phyloP scores from a whole-genome alignment of 2,888 invertebrate genomes.

The Lasioglossum oenotherae region DNA sequence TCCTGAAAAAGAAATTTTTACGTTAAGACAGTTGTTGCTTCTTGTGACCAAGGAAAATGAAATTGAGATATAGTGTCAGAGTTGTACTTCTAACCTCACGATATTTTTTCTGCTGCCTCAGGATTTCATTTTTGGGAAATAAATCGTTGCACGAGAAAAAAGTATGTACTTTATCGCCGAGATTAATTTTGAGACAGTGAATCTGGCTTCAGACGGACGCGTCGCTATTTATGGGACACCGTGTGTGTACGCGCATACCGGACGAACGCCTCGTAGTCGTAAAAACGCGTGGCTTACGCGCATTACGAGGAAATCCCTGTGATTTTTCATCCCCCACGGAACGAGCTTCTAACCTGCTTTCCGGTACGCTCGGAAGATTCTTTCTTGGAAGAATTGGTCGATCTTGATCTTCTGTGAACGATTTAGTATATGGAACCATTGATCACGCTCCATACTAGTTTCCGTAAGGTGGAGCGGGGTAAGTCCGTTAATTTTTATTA shows the following conservation, averaged over 20 bases:
- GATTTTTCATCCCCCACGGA: conserved; percentile 50
- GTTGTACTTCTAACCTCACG: background rate
- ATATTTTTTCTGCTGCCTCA: background rate
- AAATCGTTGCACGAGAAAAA: background rate
- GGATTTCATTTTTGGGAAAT: accelerated
- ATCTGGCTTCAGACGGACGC: background rate
- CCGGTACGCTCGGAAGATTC: background rate
- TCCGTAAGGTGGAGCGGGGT: too few species aligned
- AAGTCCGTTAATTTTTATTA: too few species aligned
- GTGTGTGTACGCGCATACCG: conserved; percentile 30
- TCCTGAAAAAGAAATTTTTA: too few species aligned
- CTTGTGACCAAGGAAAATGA: background rate
- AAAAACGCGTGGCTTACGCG: conserved; percentile 60
- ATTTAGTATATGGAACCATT: background rate
- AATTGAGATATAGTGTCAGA: background rate
- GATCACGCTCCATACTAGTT: background rate
- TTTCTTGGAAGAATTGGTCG: background rate
- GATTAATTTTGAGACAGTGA: background rate
- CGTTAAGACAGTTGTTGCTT: background rate
- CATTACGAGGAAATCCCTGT: conserved; percentile 56
- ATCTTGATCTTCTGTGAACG: background rate
- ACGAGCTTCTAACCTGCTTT: conserved; percentile 17
- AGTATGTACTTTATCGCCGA: background rate
- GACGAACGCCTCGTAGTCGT: conserved; percentile 58
- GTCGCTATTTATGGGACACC: background rate